phyloP scores from a whole-genome alignment of 2,797 vertebrate species.

The Euthynnus affinis region DNA sequence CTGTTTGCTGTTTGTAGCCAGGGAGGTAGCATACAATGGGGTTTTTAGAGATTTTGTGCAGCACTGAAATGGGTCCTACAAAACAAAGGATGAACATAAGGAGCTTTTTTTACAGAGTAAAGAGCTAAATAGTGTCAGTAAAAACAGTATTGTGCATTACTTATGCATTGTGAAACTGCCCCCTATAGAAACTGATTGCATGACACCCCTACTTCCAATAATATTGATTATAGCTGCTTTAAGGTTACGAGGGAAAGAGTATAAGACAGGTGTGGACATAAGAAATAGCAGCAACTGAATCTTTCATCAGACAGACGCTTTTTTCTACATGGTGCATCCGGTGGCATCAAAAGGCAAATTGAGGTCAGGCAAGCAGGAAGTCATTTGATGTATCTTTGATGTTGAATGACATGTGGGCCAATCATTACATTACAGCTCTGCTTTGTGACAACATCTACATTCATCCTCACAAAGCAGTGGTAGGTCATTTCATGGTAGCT shows the following conservation, averaged over 20 bases:
- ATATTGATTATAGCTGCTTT: not conserved
- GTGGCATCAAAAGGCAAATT: constrained; percentile 13
- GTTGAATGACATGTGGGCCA: not conserved
- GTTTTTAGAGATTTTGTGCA: no score
- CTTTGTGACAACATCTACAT: not conserved
- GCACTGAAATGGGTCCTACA: no score
- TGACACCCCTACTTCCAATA: no score
- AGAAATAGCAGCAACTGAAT: not conserved
- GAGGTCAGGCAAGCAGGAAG: constrained; percentile 47
- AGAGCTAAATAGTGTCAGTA: no score
- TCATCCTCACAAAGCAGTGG: not conserved
- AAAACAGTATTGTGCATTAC: no score
- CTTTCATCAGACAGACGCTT: not conserved
- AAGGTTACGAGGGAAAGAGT: not conserved
- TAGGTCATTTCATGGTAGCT: no score
- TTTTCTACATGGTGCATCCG: not conserved
- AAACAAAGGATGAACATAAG: no score
- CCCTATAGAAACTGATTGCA: no score
- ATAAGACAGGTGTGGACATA: not conserved
- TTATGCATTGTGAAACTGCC: no score
- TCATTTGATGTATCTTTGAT: constrained; percentile 3
- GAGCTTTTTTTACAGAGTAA: no score
- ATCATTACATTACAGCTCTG: not conserved
- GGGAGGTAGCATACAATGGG: no score
- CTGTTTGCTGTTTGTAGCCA: no score